Evolutionary conservation across 2,797 vertebrate genomes (phyloP), one percentile per base, ranked within the genome.

Genomic region (Diceros bicornis): DNA sequence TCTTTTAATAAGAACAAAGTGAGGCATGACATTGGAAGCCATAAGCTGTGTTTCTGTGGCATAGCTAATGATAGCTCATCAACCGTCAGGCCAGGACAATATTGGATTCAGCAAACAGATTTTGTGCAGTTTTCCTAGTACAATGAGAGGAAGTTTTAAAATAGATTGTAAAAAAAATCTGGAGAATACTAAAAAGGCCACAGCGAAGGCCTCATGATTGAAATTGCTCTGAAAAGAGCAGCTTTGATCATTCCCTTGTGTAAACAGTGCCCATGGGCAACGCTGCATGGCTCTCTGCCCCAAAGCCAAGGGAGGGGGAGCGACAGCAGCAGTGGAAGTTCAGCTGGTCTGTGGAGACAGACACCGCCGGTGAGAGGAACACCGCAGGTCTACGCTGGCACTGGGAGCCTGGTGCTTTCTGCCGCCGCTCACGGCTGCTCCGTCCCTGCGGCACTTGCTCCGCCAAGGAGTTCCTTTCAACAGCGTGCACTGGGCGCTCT

Each of bases 141-240:
- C 89, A 81, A 72, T 69, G 86, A 91, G 50, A 68, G 94, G 75
- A 96, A 69, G 92, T 87, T 93, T 83, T 75, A 88, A 75, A 96
- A 93, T 44, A 93, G 89, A 91, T 32, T 1, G 6, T 50, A 11
- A 44, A 37, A 52, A 64, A 23, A 59, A 7, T 62, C 44, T 32
- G 34, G 89, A 90, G 20, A 64, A 59, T 34, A 50, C 64, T 25
- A 10, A 37, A 50, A 75, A 74, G 34, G 71, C 52, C 5, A 29
- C 27, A 10, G 34, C 29, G 0, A 47, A n/a, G 27, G n/a, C 21
- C 52, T 47, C 3, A 2, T 23, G 52, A 9, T 57, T 41, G 23
- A 4, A 47, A 11, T 59, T 71, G 47, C 37, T 68, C 25, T 61
- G 37, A 29, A 21, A 5, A 47, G 9, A 71, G n/a, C 6, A 0